Conservation (phyloP, 2,888 invertebrate species). For the Harmothoe impar region DNA sequence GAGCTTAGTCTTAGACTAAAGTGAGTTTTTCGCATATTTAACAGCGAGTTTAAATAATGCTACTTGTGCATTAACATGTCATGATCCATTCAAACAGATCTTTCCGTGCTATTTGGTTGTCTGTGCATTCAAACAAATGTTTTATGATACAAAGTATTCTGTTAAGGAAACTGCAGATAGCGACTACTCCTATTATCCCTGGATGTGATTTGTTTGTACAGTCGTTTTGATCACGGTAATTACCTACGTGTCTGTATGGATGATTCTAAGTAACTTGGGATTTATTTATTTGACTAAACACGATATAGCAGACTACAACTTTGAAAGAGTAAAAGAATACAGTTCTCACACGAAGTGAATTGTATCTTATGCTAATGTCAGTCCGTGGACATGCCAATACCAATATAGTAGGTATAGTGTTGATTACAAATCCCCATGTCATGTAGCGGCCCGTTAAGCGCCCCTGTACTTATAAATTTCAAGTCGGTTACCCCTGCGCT, state of each 20-base stretch:
- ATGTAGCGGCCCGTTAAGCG: too few relatives aligned
- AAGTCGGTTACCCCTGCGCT: too few relatives aligned
- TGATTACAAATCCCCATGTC: too few relatives aligned
- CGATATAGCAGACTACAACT: too few relatives aligned
- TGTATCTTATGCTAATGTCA: too few relatives aligned
- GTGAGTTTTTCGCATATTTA: slow-evolving; percentile 11
- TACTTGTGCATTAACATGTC: slow-evolving; percentile 12
- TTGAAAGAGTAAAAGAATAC: too few relatives aligned
- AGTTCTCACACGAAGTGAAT: too few relatives aligned
- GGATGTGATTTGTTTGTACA: background rate
- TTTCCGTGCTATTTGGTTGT: background rate
- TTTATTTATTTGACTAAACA: too few relatives aligned
- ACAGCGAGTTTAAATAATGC: slow-evolving; percentile 36
- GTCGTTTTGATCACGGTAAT: slow-evolving; percentile 15
- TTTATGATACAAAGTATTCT: slow-evolving; percentile 5
- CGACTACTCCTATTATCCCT: background rate
- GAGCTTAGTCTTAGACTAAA: slow-evolving; percentile 17
- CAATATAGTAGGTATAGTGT: too few relatives aligned
- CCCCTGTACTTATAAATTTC: too few relatives aligned
- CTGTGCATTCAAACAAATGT: slow-evolving; percentile 3
- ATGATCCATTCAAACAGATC: background rate
- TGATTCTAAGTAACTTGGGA: background rate
- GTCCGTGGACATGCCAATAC: too few relatives aligned
- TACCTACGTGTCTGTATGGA: background rate
- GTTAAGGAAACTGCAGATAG: background rate